phyloP scores from a whole-genome alignment of 2,797 vertebrate genomes.

The Lacerta agilis region DNA sequence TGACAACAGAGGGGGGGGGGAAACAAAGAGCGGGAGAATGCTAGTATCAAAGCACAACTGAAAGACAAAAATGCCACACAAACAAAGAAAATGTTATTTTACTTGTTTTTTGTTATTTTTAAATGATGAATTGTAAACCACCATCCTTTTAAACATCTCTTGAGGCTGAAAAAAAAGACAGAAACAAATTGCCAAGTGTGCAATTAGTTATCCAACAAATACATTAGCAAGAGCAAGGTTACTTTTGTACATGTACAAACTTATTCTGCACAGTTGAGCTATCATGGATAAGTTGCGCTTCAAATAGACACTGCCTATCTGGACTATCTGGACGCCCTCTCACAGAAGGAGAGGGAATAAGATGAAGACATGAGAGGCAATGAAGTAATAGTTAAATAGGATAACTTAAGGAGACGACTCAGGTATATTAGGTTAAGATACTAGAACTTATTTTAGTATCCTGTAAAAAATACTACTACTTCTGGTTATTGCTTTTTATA shows the following conservation, averaged over 20 bases:
- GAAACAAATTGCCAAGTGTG: constrained; percentile 62
- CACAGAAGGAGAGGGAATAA: too few relatives aligned
- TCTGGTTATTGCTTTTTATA: too few relatives aligned
- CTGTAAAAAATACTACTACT: too few relatives aligned
- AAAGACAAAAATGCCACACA: constrained; percentile 50
- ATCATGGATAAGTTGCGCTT: background rate
- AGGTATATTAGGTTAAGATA: too few relatives aligned
- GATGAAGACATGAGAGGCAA: too few relatives aligned
- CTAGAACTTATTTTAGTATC: too few relatives aligned
- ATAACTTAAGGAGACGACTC: too few relatives aligned
- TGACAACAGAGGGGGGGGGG: constrained; percentile 32
- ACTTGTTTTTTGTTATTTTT: constrained; percentile 92
- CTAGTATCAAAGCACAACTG: constrained; percentile 30
- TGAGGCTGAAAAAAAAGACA: constrained; percentile 89
- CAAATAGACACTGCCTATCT: too few relatives aligned
- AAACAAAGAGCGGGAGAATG: constrained; percentile 35
- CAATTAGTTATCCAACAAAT: constrained; percentile 45
- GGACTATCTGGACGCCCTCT: background rate
- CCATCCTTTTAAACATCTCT: constrained; percentile 99
- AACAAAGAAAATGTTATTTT: constrained; percentile 72
- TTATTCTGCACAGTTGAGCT: background rate
- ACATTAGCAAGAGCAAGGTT: background rate
- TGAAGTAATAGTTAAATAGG: too few relatives aligned
- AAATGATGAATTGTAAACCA: constrained; percentile 97
- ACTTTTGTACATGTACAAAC: background rate